These are phyloP conservation scores for Lasiommata megera DNA, from an alignment of 2,888 invertebrate genomes.

Conservation along the genomic window DNA sequence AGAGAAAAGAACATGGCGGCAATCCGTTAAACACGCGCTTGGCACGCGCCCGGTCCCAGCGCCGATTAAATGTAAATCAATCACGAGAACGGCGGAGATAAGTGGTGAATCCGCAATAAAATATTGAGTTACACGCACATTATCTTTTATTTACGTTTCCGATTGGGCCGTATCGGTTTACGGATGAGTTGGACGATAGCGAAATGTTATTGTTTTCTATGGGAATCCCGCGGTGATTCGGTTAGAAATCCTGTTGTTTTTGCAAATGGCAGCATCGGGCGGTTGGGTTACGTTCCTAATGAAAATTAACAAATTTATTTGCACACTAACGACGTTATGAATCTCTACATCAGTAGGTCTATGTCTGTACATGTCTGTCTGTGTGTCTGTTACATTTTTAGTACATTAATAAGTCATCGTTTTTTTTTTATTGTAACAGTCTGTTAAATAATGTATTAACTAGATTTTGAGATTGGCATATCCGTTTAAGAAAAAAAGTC, in stretches of 20 bases:
- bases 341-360: no score
- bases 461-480: no score
- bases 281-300: background rate
- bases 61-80: constrained; percentile 63
- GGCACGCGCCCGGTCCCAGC: constrained; percentile 59
- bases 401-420: no score
- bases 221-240: constrained; percentile 37
- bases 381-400: no score
- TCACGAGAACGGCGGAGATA: constrained; percentile 56
- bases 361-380: no score
- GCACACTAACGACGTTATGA: no score
- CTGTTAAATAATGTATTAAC: no score
- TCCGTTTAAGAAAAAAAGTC: no score
- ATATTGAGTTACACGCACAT: constrained; percentile 67
- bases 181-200: constrained; percentile 37
- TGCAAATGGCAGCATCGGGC: constrained; percentile 42
- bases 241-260: constrained; percentile 42
- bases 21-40: constrained; percentile 63
- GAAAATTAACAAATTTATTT: no score
- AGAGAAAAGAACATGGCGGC: constrained; percentile 49
- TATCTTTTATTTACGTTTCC: constrained; percentile 75
- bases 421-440: no score
- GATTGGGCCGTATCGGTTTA: constrained; percentile 71
- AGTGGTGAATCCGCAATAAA: constrained; percentile 61
- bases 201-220: constrained; percentile 59